These are phyloP conservation scores for Hipparchia sbordonii DNA, from an alignment of 2,888 invertebrate species.

Conservation along the genomic window DNA sequence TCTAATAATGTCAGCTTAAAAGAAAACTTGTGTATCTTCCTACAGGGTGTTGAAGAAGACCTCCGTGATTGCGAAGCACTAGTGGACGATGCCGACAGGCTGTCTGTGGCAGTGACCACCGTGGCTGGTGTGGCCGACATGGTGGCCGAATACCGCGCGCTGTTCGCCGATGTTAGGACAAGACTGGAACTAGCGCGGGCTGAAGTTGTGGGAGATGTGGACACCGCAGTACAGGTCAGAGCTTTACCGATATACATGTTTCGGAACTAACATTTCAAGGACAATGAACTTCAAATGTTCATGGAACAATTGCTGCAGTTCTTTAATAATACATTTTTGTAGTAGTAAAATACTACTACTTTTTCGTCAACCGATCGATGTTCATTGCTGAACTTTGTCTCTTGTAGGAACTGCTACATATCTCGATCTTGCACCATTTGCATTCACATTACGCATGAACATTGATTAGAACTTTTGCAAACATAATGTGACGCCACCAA, in stretches of 20 bases:
- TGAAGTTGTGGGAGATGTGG: slow-evolving; percentile 67
- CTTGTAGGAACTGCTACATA: no score
- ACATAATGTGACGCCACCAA: no score
- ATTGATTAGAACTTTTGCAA: no score
- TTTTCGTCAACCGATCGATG: background rate
- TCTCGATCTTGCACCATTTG: no score
- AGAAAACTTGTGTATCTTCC: slow-evolving; percentile 11
- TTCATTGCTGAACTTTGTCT: no score
- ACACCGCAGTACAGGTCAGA: slow-evolving; percentile 70
- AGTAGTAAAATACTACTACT: background rate
- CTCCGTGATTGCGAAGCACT: slow-evolving; percentile 64
- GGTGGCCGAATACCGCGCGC: slow-evolving; percentile 69
- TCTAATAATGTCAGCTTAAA: background rate
- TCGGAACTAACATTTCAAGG: no score
- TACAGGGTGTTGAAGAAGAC: slow-evolving; percentile 66
- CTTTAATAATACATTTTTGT: background rate
- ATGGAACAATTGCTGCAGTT: no score
- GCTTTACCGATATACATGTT: background rate
- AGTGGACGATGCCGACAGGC: slow-evolving; percentile 67
- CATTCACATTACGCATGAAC: no score
- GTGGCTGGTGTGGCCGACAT: slow-evolving; percentile 62
- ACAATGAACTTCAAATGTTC: no score
- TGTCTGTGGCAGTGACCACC: slow-evolving; percentile 53
- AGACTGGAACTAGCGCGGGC: slow-evolving; percentile 65
- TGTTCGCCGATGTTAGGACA: slow-evolving; percentile 64